Percentiles rank a stretch among this genome's conserved stretches.
Evolutionary conservation across 1,140 invertebrate species (phyloP).

Genomic region (Pogonus chalceus): DNA sequence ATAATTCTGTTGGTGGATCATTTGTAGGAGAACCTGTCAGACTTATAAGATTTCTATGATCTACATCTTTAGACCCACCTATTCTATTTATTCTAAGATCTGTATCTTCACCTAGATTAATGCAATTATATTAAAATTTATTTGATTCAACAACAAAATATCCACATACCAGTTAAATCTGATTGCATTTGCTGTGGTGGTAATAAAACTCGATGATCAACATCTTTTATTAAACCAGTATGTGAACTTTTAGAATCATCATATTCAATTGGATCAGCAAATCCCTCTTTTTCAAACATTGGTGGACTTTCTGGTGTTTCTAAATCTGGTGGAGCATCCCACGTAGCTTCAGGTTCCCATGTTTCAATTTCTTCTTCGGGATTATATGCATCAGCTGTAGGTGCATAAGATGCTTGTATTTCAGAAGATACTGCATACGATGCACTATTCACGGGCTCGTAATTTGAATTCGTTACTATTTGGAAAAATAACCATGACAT

Average conservation of each 20-base stretch:
- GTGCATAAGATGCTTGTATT: slow-evolving; percentile 8
- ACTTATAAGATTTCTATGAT: slow-evolving; percentile 75
- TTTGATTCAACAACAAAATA: not conserved
- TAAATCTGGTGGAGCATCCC: slow-evolving; percentile 20
- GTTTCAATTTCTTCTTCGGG: slow-evolving; percentile 26
- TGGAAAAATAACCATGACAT: not conserved
- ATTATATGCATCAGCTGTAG: slow-evolving; percentile 24
- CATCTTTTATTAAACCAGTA: slow-evolving; percentile 36
- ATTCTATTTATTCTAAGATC: not conserved
- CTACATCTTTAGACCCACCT: slow-evolving; percentile 46
- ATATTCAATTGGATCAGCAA: slow-evolving; percentile 45
- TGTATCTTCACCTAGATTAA: not conserved
- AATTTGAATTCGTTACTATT: not conserved
- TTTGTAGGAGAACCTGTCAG: slow-evolving; percentile 60
- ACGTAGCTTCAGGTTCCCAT: slow-evolving; percentile 23
- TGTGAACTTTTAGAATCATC: slow-evolving; percentile 26
- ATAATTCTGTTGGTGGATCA: slow-evolving; percentile 18
- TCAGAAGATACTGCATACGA: not conserved
- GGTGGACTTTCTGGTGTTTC: slow-evolving; percentile 58
- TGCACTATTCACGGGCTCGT: not conserved
- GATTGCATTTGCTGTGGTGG: slow-evolving; percentile 8
- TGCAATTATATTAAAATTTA: not conserved
- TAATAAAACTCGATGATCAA: slow-evolving; percentile 42
- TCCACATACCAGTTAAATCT: not conserved
- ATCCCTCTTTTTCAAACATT: slow-evolving; percentile 49